These are phyloP conservation scores for Sorex maritimensis DNA, from an alignment of 2,797 vertebrate species.

Conservation along the genomic window DNA sequence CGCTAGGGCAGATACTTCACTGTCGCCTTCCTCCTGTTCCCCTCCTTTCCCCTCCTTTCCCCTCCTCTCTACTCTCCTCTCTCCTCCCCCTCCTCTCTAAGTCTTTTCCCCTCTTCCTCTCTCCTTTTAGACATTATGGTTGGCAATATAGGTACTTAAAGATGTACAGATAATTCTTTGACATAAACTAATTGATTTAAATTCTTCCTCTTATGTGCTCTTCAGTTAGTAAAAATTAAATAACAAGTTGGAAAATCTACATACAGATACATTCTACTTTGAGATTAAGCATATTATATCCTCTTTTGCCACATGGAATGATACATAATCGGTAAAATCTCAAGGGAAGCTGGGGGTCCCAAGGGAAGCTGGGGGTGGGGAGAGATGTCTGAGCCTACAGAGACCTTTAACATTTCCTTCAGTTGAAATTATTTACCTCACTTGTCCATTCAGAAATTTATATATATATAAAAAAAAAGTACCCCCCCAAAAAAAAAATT, in stretches of 20 bases:
- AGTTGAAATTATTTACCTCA: constrained; percentile 44
- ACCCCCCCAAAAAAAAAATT: constrained; percentile 21
- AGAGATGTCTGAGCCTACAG: too few relatives aligned
- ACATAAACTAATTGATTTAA: constrained; percentile 13
- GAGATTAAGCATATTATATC: constrained; percentile 29
- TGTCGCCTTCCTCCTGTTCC: too few relatives aligned
- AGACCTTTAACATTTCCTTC: neutral
- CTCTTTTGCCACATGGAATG: constrained; percentile 43
- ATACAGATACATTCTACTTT: constrained; percentile 32
- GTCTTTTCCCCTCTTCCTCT: too few relatives aligned
- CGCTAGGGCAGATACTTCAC: too few relatives aligned
- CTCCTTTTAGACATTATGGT: too few relatives aligned
- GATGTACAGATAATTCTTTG: neutral
- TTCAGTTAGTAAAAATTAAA: constrained; percentile 24
- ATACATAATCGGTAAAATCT: constrained; percentile 17
- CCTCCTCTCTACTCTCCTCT: too few relatives aligned
- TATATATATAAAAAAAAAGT: constrained; percentile 32
- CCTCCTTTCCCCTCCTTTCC: too few relatives aligned
- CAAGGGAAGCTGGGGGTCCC: too few relatives aligned
- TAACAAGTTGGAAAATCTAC: constrained; percentile 60
- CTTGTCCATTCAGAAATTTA: constrained; percentile 54
- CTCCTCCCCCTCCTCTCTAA: too few relatives aligned
- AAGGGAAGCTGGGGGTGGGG: neutral
- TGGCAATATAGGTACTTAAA: too few relatives aligned
- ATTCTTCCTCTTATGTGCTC: constrained; percentile 12